These are phyloP conservation scores for Macquaria australasica DNA, from an alignment of 2,113 vertebrate species.

Conservation along the genomic window DNA sequence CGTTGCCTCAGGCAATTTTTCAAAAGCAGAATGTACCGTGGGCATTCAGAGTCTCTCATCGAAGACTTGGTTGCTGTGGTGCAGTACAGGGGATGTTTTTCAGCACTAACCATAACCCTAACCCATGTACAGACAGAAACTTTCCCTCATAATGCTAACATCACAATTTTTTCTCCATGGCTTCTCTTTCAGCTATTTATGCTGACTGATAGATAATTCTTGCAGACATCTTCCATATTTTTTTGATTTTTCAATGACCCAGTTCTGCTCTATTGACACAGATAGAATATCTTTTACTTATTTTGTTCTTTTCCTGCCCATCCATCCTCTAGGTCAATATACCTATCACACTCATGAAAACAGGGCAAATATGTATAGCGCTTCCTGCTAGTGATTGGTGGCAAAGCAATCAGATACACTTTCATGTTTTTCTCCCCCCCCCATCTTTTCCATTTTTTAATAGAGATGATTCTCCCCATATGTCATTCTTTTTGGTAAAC, in stretches of 20 bases:
- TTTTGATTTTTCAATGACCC: constrained; percentile 34
- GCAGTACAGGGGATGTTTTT: constrained; percentile 56
- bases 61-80: constrained; percentile 58
- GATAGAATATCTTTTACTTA: constrained; percentile 17
- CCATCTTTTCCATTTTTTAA: neutral
- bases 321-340: constrained; percentile 5
- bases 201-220: constrained; percentile 45
- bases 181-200: constrained; percentile 41
- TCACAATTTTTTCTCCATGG: constrained; percentile 53
- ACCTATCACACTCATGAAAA: constrained; percentile 26
- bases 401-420: neutral
- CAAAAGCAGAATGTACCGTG: constrained; percentile 33
- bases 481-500: constrained; percentile 38
- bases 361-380: constrained; percentile 8
- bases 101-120: constrained; percentile 57
- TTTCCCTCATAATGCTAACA: constrained; percentile 51
- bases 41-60: constrained; percentile 64
- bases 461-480: constrained; percentile 17
- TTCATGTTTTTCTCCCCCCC: neutral
- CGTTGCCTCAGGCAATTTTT: constrained; percentile 41
- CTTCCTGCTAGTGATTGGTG: constrained; percentile 38
- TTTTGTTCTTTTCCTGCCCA: neutral
- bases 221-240: constrained; percentile 46
- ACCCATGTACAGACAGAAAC: constrained; percentile 65
- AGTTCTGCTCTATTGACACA: constrained; percentile 36